Evolutionary conservation across 2,888 invertebrate species (phyloP).

Genomic region (Chymomyza procnemis): DNA sequence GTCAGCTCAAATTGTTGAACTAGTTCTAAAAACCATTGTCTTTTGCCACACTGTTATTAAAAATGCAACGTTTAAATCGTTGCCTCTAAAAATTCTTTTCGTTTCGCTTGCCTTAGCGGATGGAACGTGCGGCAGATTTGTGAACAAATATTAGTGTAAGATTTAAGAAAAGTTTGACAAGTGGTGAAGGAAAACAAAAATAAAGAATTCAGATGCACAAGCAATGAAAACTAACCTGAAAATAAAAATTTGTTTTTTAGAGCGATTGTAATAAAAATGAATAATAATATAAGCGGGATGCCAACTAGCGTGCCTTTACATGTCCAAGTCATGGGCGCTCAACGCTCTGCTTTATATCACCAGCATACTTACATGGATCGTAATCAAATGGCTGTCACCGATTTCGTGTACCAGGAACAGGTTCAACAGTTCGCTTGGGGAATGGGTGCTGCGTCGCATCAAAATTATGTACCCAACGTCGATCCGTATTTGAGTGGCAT

Average conservation of each 20-base stretch:
- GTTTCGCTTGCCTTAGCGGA: not conserved
- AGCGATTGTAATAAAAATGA: not conserved
- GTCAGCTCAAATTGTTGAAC: not conserved
- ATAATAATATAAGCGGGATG: slow-evolving; percentile 37
- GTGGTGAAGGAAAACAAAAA: too few species aligned
- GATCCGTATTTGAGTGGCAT: slow-evolving; percentile 6
- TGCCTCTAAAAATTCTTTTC: not conserved
- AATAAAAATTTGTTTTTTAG: not conserved
- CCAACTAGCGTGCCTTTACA: slow-evolving; percentile 13
- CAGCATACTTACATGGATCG: slow-evolving; percentile 56
- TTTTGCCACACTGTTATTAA: not conserved
- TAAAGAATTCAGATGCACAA: too few species aligned
- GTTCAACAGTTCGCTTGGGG: slow-evolving; percentile 55
- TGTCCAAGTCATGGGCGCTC: slow-evolving; percentile 32
- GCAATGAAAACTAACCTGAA: too few species aligned
- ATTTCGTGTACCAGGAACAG: slow-evolving; percentile 53
- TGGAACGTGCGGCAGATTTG: not conserved
- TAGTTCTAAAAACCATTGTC: not conserved
- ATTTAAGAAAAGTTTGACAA: too few species aligned
- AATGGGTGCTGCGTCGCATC: slow-evolving; percentile 24
- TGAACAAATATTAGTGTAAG: too few species aligned
- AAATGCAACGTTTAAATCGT: not conserved
- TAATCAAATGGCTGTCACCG: slow-evolving; percentile 43
- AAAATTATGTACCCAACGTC: slow-evolving; percentile 2
- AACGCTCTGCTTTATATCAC: slow-evolving; percentile 51